Percentiles rank a stretch among this genome's conserved stretches.
These are phyloP conservation scores for Malacoraja senta DNA, from an alignment of 2,797 vertebrate species.

Conservation along the genomic window DNA sequence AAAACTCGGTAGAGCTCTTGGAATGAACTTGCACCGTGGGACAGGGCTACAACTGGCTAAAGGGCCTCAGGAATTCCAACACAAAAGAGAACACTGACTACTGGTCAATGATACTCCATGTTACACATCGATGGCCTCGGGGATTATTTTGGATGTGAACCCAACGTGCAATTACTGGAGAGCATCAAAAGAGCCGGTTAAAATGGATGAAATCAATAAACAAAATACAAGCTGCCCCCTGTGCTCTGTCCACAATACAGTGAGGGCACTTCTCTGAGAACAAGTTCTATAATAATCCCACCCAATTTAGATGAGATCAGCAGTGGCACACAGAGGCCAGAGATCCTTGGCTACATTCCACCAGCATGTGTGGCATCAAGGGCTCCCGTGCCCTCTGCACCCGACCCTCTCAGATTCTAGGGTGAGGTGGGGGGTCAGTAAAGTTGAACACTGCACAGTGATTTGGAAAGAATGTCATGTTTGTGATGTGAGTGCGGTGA, in stretches of 20 bases:
- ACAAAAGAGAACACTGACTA: neutral
- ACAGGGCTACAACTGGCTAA: no score
- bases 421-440: neutral
- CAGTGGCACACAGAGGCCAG: neutral
- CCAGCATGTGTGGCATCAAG: no score
- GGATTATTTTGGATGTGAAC: neutral
- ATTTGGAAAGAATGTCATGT: neutral
- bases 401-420: neutral
- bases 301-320: neutral
- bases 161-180: neutral
- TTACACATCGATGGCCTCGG: neutral
- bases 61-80: neutral
- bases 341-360: neutral
- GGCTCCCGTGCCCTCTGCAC: neutral
- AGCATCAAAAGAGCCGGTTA: neutral
- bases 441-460: neutral
- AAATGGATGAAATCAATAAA: slow-evolving; percentile 19
- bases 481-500: neutral
- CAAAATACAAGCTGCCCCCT: neutral
- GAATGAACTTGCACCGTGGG: no score
- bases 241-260: neutral
- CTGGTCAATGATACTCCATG: neutral
- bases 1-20: no score
- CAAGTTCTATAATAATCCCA: neutral
- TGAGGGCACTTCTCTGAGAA: neutral